A percentile compares a stretch with the other conserved stretches of the same genome.
These are phyloP conservation scores for Dolichoris vasculosae DNA, from an alignment of 1,140 invertebrate genomes.

Conservation along the genomic window DNA sequence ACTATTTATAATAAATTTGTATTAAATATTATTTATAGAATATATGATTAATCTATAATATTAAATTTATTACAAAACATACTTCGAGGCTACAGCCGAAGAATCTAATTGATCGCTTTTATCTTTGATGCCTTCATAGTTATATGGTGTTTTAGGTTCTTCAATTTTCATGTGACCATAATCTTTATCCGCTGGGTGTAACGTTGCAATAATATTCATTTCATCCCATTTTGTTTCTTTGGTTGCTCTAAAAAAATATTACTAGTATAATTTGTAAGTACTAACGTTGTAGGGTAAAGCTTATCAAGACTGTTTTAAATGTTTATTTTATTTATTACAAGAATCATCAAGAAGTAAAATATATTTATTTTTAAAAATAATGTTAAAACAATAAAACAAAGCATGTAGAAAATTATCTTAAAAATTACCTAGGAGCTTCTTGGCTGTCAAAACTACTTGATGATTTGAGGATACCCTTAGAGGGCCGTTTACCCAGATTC, in stretches of 20 bases:
- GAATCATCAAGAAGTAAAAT: no score
- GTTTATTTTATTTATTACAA: no score
- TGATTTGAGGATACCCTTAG: slow-evolving; percentile 94
- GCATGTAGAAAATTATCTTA: background rate
- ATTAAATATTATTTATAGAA: background rate
- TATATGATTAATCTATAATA: no score
- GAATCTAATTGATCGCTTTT: slow-evolving; percentile 86
- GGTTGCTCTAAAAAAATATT: slow-evolving; percentile 73
- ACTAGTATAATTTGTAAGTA: background rate
- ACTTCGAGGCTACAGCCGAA: slow-evolving; percentile 84
- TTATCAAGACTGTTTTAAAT: no score
- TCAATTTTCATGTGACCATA: slow-evolving; percentile 99
- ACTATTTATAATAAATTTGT: no score
- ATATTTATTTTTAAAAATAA: background rate
- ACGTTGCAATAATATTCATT: slow-evolving; percentile 98
- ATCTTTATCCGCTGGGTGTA: slow-evolving; percentile 98
- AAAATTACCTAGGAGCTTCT: slow-evolving; percentile 70
- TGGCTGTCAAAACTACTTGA: slow-evolving; percentile 90
- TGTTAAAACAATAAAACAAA: background rate
- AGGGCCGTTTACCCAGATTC: slow-evolving; percentile 78
- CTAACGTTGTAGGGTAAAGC: background rate
- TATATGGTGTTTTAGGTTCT: slow-evolving; percentile 97
- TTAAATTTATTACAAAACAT: slow-evolving; percentile 73
- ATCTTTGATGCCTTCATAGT: slow-evolving; percentile 82
- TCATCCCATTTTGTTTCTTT: slow-evolving; percentile 98